Evolutionary conservation across 2,888 invertebrate species (phyloP), one percentile per base, ranked within the genome.

Genomic region (Yponomeuta evonymella): DNA sequence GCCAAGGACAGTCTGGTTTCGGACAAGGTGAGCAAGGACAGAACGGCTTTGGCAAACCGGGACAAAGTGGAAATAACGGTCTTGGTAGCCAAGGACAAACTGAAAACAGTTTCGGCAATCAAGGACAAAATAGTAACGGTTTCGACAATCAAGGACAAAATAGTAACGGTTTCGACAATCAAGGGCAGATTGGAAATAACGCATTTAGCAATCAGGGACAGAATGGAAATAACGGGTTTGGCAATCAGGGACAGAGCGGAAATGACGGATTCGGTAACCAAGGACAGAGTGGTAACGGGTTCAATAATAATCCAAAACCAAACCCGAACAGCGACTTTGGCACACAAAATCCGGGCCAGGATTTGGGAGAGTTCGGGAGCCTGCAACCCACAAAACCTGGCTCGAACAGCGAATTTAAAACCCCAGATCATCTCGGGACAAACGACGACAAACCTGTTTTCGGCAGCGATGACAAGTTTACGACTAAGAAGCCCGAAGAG

Each of bases 401-500:
- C 12, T 15, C 51, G 12, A 58, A 12, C 12, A 15, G 4, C 15
- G 51, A 12, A 15, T 58, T 58, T 15, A 58, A 58, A 58, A 15
- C 12, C 51, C 51, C 51, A 58, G 51, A 58, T 58, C 15, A 1
- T 15, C 51, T 12, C 15, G 51, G 15, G 15, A 58, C 5, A 58
- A 12, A 0, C 51, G 51, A 51, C n/a, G 10, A 48, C n/a, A 63
- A 23, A 2, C 62, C 62, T 1, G 63, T n/a, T 36, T 67, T 58
- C 15, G 8, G 51, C 51, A 58, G 8, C 51, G 51, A 58, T 58
- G 51, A 58, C 15, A 3, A 15, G 4, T 58, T 15, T 2, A 77
- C 75, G 72, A 85, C 83, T 0, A 80, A 82, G 73, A 83, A 82
- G 71, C 81, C 84, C 48, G 72, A 70, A 12, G 76, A 78, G 4